Base-by-base conservation (phyloP, 2,888 invertebrate species). In the Chrysotoxum bicinctum region DNA sequence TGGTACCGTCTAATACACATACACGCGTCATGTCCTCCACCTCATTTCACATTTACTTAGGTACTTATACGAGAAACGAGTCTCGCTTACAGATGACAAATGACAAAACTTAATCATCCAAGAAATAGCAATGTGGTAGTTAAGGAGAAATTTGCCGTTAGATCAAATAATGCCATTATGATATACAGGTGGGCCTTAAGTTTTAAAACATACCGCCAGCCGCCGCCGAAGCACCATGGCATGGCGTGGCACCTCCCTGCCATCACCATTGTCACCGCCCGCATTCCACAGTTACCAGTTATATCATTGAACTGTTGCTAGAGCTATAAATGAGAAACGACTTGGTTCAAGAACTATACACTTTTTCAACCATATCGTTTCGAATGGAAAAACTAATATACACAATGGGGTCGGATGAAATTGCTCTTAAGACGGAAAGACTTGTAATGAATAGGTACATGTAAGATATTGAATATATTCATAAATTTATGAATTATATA, bases 61-160 rank as follows among this genome's bases (percentile, higher is more conserved):
- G 8, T 30, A 12, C 23, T 14, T 35, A 58, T 35, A 56, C 35
- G 12, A 58, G 58, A 58, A 37, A 66, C n/a, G 21, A 50, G 32
- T 50, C 70, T 75, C 62, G 50, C 70, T 81, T 64, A 58, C 73
- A 74, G 45, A 80, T 80, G 84, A 84, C 75, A 84, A 84, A 84
- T 84, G 84, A 79, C 79, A 68, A 75, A 79, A 79, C 75, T 84
- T 84, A 84, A 84, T 84, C 84, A 84, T 66, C 79, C 84, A 75
- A 66, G 75, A 58, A 84, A 84, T 84, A 68, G 75, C 66, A 60
- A 54, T 72, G 79, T 58, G 69, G 35, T 79, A 75, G 79, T 79
- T 79, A 68, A 72, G 66, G 54, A 72, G 54, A 78, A 78, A 83
- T 83, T 83, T 83, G 54, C 83, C 83, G 80, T 84, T 70, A 72